Evolutionary conservation across 2,113 vertebrate genomes (phyloP), one percentile per base, ranked within the genome.

Genomic region (Callipepla squamata): DNA sequence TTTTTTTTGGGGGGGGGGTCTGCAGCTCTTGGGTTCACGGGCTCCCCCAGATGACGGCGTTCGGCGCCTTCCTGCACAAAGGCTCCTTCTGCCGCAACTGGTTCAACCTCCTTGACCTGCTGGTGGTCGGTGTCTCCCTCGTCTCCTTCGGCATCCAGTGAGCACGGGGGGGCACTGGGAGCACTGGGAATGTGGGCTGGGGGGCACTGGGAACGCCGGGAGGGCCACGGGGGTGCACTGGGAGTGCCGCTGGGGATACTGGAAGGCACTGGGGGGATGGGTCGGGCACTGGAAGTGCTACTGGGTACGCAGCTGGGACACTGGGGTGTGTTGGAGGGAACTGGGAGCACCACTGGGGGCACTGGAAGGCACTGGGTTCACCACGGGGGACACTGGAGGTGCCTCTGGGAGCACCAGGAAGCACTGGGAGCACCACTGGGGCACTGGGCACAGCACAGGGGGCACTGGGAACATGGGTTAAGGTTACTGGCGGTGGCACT

Each of bases 1-100:
- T 5, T 11, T 23, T 57, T 19, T 36, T 36, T 6, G 34, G 5
- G 55, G 55, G 30, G 76, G 8, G 23, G 68, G 76, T 44, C 26
- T 9, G 12, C 19, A 19, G 61, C 36, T 8, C 15, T 48, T 20
- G 45, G 47, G 47, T 21, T 48, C n/a, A 58, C n/a, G 85, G 26
- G 85, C 26, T 55, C 65, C 77, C 18, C 9, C 63, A 99, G 99
- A 98, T 99, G 98, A 98, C 98, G 0, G 98, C 99, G 9, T 99
- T 98, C 2, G 99, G 99, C 14, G 99, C 98, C 13, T 98, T 99
- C 96, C 97, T 99, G 59, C 99, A 99, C 97, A 85, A 92, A 2
- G 99, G 99, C 68, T 99, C 99, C 80, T 99, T 99, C 98, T 99
- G 99, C 77, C 97, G 99, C 38, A 99, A 99, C 70, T 98, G 98